Percentiles rank a stretch among this genome's conserved stretches.
These are phyloP conservation scores for Margaritifera margaritifera DNA, from an alignment of 2,888 invertebrate species.

Conservation along the genomic window DNA sequence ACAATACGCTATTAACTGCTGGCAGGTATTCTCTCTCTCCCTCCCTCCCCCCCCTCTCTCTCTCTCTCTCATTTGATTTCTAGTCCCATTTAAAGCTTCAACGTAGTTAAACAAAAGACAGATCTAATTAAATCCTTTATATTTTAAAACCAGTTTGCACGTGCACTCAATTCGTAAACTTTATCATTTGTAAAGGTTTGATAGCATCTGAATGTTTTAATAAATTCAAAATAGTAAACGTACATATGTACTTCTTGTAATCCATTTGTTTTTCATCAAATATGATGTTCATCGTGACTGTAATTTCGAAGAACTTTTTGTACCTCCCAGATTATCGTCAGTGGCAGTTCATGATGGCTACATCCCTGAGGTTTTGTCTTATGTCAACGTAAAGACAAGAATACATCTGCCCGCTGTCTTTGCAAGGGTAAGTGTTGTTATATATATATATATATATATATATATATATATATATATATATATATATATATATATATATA, in stretches of 20 bases:
- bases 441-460: neutral
- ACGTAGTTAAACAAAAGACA: neutral
- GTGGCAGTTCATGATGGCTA: slow-evolving; percentile 49
- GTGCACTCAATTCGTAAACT: neutral
- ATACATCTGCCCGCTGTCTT: slow-evolving; percentile 42
- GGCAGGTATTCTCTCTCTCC: slow-evolving; percentile 33
- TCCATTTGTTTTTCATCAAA: no score
- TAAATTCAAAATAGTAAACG: no score
- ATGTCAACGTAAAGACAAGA: slow-evolving; percentile 47
- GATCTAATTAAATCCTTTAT: no score
- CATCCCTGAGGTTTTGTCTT: slow-evolving; percentile 48
- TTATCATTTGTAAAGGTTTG: neutral
- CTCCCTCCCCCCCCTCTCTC: no score
- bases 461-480: neutral
- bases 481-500: no score
- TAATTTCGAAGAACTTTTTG: neutral
- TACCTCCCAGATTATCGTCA: slow-evolving; percentile 37
- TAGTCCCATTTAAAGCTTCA: neutral
- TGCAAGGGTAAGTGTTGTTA: slow-evolving; percentile 32
- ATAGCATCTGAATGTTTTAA: neutral
- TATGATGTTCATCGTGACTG: no score
- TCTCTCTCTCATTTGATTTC: neutral
- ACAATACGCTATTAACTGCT: slow-evolving; percentile 46
- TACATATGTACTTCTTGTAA: no score
- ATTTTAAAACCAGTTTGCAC: neutral